Evolutionary conservation across 2,797 vertebrate species (phyloP).

Genomic region (Propithecus deckenii): DNA sequence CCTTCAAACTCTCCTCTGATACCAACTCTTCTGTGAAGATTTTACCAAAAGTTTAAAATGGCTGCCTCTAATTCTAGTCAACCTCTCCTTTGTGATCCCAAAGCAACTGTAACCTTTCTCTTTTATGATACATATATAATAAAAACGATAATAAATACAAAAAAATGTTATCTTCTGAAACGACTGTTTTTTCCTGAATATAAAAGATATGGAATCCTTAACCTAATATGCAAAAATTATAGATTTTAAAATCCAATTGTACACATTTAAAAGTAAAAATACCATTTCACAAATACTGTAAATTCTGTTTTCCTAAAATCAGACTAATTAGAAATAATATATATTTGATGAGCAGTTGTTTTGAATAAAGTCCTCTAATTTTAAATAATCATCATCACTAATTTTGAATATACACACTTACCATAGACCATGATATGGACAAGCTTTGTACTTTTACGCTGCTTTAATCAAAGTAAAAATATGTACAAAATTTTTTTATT

Average conservation of each 20-base stretch:
- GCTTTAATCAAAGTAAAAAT: not conserved
- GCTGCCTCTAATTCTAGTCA: not conserved
- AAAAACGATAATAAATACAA: not conserved
- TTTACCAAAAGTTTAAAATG: not conserved
- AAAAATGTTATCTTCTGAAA: not conserved
- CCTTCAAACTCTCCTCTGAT: not conserved
- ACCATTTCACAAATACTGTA: not conserved
- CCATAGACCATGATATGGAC: not conserved
- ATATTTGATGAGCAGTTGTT: not conserved
- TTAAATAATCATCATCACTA: not conserved
- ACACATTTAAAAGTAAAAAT: conserved; percentile 48
- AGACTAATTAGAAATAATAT: conserved; percentile 4
- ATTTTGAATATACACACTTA: not conserved
- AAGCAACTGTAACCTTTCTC: not conserved
- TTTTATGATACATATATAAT: not conserved
- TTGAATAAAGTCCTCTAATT: conserved; percentile 38
- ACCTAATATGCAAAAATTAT: conserved; percentile 10
- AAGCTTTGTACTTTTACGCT: not conserved
- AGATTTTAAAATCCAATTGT: conserved; percentile 42
- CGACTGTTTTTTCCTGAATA: not conserved
- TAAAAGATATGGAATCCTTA: not conserved
- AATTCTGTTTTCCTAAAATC: conserved; percentile 14
- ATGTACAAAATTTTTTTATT: not conserved
- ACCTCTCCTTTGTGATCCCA: not conserved
- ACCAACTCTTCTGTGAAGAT: not conserved